Percentiles rank a stretch among this genome's conserved stretches.
These are phyloP conservation scores for Synanthedon myopaeformis DNA, from an alignment of 2,888 invertebrate genomes.

Conservation along the genomic window DNA sequence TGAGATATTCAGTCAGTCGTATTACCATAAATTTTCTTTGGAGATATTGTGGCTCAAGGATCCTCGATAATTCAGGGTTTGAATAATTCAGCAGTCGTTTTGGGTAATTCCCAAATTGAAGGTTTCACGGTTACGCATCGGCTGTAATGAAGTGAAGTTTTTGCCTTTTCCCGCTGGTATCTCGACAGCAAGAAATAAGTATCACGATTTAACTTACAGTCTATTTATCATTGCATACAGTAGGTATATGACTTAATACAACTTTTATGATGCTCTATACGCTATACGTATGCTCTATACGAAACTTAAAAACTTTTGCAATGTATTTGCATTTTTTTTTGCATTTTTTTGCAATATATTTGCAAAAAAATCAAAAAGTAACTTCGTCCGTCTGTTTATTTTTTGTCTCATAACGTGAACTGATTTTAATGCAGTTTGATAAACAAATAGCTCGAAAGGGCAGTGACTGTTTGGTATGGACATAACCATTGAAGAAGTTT, in stretches of 20 bases:
- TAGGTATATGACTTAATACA: not conserved
- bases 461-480: too few relatives aligned
- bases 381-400: not conserved
- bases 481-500: too few relatives aligned
- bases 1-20: slow-evolving; percentile 27
- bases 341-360: too few relatives aligned
- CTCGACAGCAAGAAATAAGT: not conserved
- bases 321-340: too few relatives aligned
- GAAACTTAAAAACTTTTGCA: not conserved
- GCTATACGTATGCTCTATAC: not conserved
- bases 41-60: slow-evolving; percentile 41
- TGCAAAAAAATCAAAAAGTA: too few relatives aligned
- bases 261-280: too few relatives aligned
- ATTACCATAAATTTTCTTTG: slow-evolving; percentile 44
- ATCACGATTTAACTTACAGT: not conserved
- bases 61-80: slow-evolving; percentile 51
- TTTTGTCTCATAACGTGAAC: too few relatives aligned
- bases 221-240: not conserved
- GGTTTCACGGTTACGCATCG: slow-evolving; percentile 38
- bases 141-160: slow-evolving; percentile 43
- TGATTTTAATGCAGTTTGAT: too few relatives aligned
- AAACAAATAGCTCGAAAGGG: too few relatives aligned
- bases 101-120: slow-evolving; percentile 54
- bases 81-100: slow-evolving; percentile 57
- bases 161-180: slow-evolving; percentile 10